Evolutionary conservation across 2,888 invertebrate species (phyloP).

Genomic region (Ichneumon xanthorius): DNA sequence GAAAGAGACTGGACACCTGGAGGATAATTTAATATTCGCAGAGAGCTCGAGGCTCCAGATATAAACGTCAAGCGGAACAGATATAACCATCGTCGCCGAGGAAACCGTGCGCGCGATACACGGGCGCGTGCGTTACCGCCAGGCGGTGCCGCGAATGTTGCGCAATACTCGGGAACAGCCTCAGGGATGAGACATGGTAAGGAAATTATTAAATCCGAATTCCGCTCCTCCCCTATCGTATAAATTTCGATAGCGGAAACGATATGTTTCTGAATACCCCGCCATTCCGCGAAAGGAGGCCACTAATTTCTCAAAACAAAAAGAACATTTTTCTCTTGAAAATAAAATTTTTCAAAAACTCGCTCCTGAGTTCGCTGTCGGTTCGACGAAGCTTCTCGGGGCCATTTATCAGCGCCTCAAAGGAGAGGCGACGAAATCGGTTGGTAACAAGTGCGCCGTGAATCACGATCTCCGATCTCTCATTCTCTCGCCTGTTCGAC

Average conservation of each 20-base stretch:
- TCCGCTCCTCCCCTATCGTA: slow-evolving; percentile 31
- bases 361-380: neutral
- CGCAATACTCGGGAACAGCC: slow-evolving; percentile 33
- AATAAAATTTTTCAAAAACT: too few relatives aligned
- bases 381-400: neutral
- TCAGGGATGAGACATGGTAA: slow-evolving; percentile 17
- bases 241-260: slow-evolving; percentile 49
- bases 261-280: neutral
- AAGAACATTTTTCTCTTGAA: neutral
- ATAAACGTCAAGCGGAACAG: slow-evolving; percentile 64
- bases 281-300: neutral
- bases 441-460: slow-evolving; percentile 28
- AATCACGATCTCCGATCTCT: slow-evolving; percentile 33
- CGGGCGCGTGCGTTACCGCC: slow-evolving; percentile 9
- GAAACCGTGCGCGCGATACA: slow-evolving; percentile 13
- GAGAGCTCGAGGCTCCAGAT: slow-evolving; percentile 50
- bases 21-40: slow-evolving; percentile 64
- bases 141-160: slow-evolving; percentile 41
- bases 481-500: slow-evolving; percentile 24
- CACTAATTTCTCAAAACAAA: neutral
- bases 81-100: slow-evolving; percentile 46
- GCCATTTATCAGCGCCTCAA: neutral
- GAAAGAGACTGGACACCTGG: slow-evolving; percentile 58
- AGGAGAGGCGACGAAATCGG: neutral
- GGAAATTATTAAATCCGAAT: slow-evolving; percentile 46